Base-by-base conservation (phyloP, 2,888 invertebrate species). In the Drosophila peninsularis region DNA sequence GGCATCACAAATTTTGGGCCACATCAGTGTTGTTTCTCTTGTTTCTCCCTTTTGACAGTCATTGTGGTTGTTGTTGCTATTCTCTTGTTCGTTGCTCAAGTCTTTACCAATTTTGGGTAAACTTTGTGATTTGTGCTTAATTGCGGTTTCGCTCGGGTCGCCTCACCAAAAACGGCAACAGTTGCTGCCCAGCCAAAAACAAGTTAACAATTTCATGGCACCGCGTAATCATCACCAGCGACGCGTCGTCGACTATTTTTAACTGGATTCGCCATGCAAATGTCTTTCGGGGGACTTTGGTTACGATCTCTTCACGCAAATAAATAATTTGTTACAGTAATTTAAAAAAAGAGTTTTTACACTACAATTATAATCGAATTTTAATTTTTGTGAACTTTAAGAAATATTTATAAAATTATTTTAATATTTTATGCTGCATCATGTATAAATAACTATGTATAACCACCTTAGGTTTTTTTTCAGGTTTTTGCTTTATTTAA, bases 1-100 rank as follows among this genome's bases (percentile, higher is more conserved):
- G 88, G 86, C 83, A 85, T 83, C 88, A 88, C 88, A 88, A 89
- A 88, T 82, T 89, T 88, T 42, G 71, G 47, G 44, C 39, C 58
- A 53, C 56, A 64, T 68, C 52, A 17, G 10, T 62, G 54, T 60
- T 63, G 63, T 57, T 62, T 56, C 44, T 60, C 49, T 71, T 58
- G 49, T 60, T 57, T 75, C 52, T 73, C 64, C 79, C 62, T 74
- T 64, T 64, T 19, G 30, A 44, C 47, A 37, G 41, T 61, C 53
- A 53, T 71, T 62, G 67, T 19, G 24, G 24, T 57, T 57, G 34
- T 27, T 66, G 49, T 62, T 47, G 62, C 58, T 67, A 60, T 70
- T 80, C 49, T 63, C 58, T 73, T 80, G 58, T 63, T 53, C 34
- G 67, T 47, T 53, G 30, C 63, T 60, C 66, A 37, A 56, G 75